Percentiles rank a stretch among this genome's conserved stretches.
phyloP scores from a whole-genome alignment of 1,140 invertebrate species.

The Macrotrachela quadricornifera region DNA sequence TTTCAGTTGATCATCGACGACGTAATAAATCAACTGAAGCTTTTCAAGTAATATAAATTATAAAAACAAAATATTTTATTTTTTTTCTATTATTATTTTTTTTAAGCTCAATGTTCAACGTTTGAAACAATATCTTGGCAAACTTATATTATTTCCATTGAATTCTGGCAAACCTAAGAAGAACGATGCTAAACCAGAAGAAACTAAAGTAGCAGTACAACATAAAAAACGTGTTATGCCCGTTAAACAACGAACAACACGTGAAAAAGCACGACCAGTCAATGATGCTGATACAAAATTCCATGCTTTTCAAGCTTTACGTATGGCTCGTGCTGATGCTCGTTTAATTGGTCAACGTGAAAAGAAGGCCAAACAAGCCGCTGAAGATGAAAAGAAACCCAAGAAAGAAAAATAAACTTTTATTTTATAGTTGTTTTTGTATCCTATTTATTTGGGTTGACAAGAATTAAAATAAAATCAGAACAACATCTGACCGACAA shows the following conservation, averaged over 20 bases:
- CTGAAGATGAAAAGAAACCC: slow-evolving; percentile 8
- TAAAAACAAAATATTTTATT: no score
- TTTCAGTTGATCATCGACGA: slow-evolving; percentile 75
- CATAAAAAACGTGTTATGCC: not conserved
- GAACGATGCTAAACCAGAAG: slow-evolving; percentile 54
- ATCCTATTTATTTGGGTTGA: no score
- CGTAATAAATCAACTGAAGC: slow-evolving; percentile 84
- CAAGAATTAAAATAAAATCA: no score
- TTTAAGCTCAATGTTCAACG: slow-evolving; percentile 55
- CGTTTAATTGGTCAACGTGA: slow-evolving; percentile 2
- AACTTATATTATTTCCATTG: slow-evolving; percentile 81
- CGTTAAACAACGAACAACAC: not conserved
- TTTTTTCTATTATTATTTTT: no score
- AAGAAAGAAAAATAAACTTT: no score
- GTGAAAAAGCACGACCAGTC: slow-evolving; percentile 4
- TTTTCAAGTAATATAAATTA: slow-evolving; percentile 54
- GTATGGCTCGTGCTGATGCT: slow-evolving; percentile 7
- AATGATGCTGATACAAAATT: slow-evolving; percentile 6
- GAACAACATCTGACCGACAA: no score
- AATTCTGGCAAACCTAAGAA: slow-evolving; percentile 58
- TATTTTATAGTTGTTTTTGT: no score
- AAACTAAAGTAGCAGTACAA: slow-evolving; percentile 7
- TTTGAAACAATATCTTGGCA: slow-evolving; percentile 79
- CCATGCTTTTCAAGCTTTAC: not conserved
- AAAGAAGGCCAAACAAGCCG: slow-evolving; percentile 6